Base-by-base conservation (phyloP, 2,797 vertebrate genomes). In the Chromobotia macracanthus region DNA sequence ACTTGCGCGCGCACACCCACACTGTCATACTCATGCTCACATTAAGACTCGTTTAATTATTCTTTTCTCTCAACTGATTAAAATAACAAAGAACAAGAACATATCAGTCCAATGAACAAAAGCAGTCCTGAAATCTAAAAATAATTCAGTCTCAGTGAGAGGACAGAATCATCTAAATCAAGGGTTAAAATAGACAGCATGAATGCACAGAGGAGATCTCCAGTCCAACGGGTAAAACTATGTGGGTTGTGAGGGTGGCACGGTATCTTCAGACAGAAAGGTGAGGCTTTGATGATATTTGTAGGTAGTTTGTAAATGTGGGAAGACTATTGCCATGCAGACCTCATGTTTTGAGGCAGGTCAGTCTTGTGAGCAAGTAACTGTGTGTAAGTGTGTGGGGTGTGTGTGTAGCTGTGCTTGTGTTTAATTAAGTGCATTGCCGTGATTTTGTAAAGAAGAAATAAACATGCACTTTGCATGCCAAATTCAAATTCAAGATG, bases 21-120 rank as follows among this genome's bases (percentile, higher is more conserved):
- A 72, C 73, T 21, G 16, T 21, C 64, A 78, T 28, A 67, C 68
- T 25, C 25, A 31, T 51, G 61, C 94, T 93, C 93, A 87, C 90
- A 93, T 90, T 96, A 96, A 96, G 95, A 96, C 95, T 95, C n/a
- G 50, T 84, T 94, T 89, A 91, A 81, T 83, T 28, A 28, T 78
- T 71, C 31, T 16, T 79, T 44, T 76, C 35, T 67, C 60, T 89
- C 77, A 75, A 75, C 19, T 46, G 69, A 73, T 75, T 67, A 79
- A 73, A 31, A 31, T 31, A 31, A 31, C 31, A 31, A 66, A 81
- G 74, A 80, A 69, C 51, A 75, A 31, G 31, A 31, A 80, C 55
- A 64, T 77, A 16, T 75, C 84, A 83, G 84, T 87, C 76, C 79
- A 72, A 72, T 46, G 68, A 84, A 77, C 21, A 83, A 53, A 56